phyloP scores from a whole-genome alignment of 1,140 invertebrate genomes.

The Drosophila bipectinata region DNA sequence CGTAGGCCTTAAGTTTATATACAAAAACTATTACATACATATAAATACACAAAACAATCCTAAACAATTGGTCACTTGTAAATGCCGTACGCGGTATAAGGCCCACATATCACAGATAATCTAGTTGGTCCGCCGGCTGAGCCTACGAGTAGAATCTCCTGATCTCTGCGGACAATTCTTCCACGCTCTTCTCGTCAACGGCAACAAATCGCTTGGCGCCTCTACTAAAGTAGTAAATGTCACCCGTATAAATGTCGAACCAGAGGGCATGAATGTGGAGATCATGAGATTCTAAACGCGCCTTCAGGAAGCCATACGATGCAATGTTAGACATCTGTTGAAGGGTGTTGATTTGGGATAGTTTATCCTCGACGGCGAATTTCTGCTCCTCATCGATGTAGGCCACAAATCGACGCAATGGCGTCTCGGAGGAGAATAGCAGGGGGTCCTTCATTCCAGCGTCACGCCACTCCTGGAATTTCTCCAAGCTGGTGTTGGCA shows the following conservation, averaged over 20 bases:
- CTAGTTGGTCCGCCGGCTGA: slow-evolving; percentile 2
- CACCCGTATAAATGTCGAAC: slow-evolving; percentile 98
- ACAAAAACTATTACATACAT: slow-evolving; percentile 64
- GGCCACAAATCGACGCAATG: slow-evolving; percentile 93
- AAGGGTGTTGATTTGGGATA: slow-evolving; percentile 97
- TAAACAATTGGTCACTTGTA: slow-evolving; percentile 48
- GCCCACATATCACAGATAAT: slow-evolving; percentile 74
- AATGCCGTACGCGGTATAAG: slow-evolving; percentile 59
- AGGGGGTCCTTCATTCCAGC: slow-evolving; percentile 87
- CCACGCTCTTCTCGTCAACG: slow-evolving; percentile 91
- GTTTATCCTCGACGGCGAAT: slow-evolving; percentile 94
- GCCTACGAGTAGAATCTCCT: slow-evolving; percentile 90
- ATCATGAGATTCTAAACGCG: slow-evolving; percentile 91
- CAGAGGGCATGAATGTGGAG: slow-evolving; percentile 96
- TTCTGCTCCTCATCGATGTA: slow-evolving; percentile 97
- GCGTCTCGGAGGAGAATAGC: slow-evolving; percentile 93
- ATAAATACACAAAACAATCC: slow-evolving; percentile 62
- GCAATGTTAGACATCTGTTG: slow-evolving; percentile 97
- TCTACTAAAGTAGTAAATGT: slow-evolving; percentile 96
- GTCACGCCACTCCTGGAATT: slow-evolving; percentile 91
- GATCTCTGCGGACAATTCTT: slow-evolving; percentile 90
- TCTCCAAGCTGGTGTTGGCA: slow-evolving; percentile 91
- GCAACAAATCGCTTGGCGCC: slow-evolving; percentile 91
- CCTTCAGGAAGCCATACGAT: slow-evolving; percentile 96
- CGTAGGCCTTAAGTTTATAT: slow-evolving; percentile 69